These are phyloP conservation scores for Calameuta filiformis DNA, from an alignment of 2,888 invertebrate genomes.

Conservation along the genomic window DNA sequence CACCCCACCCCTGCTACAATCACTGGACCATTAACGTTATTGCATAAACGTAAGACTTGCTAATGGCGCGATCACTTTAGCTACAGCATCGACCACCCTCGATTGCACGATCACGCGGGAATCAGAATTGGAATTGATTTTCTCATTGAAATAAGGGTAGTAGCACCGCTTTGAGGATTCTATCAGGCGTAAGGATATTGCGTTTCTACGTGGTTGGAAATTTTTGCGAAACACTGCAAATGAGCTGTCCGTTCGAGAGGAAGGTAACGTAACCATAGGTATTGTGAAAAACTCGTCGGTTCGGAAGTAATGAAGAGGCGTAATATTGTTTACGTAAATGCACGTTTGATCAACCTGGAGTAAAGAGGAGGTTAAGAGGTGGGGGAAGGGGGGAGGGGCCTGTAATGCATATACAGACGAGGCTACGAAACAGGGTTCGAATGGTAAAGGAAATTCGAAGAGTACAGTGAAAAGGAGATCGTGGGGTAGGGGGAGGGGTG, in stretches of 20 bases:
- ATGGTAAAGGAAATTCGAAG: not conserved
- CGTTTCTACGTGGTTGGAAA: not conserved
- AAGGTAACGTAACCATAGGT: not conserved
- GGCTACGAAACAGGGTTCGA: not conserved
- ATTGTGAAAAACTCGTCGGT: conserved; percentile 7
- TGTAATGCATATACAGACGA: not conserved
- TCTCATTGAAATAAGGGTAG: not conserved
- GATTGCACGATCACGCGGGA: not conserved
- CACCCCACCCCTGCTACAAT: not conserved
- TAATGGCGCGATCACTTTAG: not conserved
- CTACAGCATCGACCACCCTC: not conserved
- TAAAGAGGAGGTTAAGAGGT: conserved; percentile 9
- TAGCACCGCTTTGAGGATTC: not conserved
- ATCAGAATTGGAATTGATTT: not conserved
- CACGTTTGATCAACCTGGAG: conserved; percentile 23
- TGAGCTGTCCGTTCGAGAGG: not conserved
- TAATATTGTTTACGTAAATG: conserved; percentile 25
- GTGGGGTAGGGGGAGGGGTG: not conserved
- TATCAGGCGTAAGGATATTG: not conserved
- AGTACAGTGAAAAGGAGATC: not conserved
- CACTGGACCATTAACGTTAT: not conserved
- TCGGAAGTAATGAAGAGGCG: conserved; percentile 20
- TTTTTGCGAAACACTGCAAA: not conserved
- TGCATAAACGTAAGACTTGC: not conserved
- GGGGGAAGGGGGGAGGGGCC: not conserved